A percentile compares a stretch with the other conserved stretches of the same genome.
phyloP scores from a whole-genome alignment of 2,113 vertebrate genomes.

The Gasterosteus nipponicus region DNA sequence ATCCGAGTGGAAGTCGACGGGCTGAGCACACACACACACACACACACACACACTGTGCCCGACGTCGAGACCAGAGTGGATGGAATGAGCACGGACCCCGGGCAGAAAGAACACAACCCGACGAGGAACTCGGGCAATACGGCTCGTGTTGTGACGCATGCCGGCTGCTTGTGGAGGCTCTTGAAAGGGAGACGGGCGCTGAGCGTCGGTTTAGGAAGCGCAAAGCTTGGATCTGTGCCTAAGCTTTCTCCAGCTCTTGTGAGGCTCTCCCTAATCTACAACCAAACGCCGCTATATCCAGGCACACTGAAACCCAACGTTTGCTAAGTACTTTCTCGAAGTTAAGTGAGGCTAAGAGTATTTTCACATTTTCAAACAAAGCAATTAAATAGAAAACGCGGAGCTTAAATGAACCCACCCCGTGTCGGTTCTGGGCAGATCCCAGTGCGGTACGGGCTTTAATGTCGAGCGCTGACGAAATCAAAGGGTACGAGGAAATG shows the following conservation, averaged over 20 bases:
- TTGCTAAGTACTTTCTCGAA: conserved; percentile 23
- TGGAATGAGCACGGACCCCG: conserved; percentile 30
- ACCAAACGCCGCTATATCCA: neutral
- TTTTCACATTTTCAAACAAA: conserved; percentile 59
- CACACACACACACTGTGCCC: conserved; percentile 27
- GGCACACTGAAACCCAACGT: conserved; percentile 3
- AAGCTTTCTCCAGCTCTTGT: neutral
- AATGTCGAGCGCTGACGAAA: conserved; percentile 58
- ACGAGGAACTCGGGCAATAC: conserved; percentile 59
- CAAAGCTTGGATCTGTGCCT: neutral
- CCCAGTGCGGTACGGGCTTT: conserved; percentile 47
- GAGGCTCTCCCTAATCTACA: neutral
- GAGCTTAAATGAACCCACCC: conserved; percentile 9
- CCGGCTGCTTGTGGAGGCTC: neutral
- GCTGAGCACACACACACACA: conserved; percentile 24
- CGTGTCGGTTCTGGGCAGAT: conserved; percentile 35
- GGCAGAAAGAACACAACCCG: conserved; percentile 66
- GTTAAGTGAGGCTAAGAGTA: conserved; percentile 40
- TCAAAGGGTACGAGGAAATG: conserved; percentile 46
- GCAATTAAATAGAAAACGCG: conserved; percentile 57
- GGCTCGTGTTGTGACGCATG: conserved; percentile 44
- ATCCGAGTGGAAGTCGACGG: conserved; percentile 50
- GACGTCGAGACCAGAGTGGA: conserved; percentile 40
- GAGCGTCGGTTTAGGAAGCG: neutral
- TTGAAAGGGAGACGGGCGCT: neutral